Evolutionary conservation across 64 coral and sea anemone genomes (phyloP).

Genomic region (Dendronephthya gigantea): DNA sequence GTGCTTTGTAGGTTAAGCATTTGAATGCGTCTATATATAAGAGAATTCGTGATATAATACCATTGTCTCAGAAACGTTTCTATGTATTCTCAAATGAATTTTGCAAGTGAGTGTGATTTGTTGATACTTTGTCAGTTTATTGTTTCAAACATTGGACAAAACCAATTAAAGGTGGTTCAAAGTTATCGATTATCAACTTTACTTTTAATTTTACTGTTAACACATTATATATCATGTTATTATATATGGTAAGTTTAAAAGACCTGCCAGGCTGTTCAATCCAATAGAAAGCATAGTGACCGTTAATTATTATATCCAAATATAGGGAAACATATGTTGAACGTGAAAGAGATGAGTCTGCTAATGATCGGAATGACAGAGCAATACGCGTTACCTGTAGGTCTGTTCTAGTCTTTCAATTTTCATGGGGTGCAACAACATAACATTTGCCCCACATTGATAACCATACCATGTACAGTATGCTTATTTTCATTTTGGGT

Average conservation of each 20-base stretch:
- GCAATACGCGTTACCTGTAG: conserved; percentile 70
- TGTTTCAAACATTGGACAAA: too few species aligned
- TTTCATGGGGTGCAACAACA: background rate
- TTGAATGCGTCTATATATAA: conserved; percentile 84
- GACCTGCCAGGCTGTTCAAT: background rate
- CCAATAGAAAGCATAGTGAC: background rate
- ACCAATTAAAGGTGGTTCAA: too few species aligned
- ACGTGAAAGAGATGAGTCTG: conserved; percentile 77
- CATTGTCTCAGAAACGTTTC: conserved; percentile 62
- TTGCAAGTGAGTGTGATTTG: conserved; percentile 47
- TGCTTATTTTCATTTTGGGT: too few species aligned
- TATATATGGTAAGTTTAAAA: too few species aligned
- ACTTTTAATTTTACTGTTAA: too few species aligned
- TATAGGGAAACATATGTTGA: conserved; percentile 76
- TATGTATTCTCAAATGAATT: conserved; percentile 98
- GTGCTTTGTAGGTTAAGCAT: conserved; percentile 64
- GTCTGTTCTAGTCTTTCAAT: conserved; percentile 19
- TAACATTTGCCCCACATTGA: too few species aligned
- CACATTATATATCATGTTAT: too few species aligned
- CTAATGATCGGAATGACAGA: conserved; percentile 94
- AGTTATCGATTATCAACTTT: too few species aligned
- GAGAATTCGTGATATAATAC: conserved; percentile 66
- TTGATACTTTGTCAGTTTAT: background rate
- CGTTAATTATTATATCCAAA: background rate
- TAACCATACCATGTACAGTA: too few species aligned